phyloP scores from a whole-genome alignment of 35 echinoderm and acorn worm genomes.

The Chiridota heheva region DNA sequence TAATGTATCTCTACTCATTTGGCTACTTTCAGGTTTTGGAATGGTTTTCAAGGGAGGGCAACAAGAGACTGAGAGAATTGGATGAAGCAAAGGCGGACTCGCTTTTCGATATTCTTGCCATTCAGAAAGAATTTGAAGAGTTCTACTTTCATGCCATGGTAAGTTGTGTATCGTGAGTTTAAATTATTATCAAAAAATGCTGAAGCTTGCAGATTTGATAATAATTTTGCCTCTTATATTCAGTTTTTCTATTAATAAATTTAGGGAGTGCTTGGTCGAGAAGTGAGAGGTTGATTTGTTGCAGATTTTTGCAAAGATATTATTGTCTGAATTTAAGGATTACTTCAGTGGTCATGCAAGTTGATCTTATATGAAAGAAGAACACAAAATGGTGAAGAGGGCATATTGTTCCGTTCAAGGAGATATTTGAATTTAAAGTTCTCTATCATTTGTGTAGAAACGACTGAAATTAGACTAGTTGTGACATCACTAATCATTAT shows the following conservation, averaged over 20 bases:
- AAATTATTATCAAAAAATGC: not conserved
- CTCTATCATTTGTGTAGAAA: too few species aligned
- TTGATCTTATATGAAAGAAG: too few species aligned
- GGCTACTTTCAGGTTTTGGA: conserved; percentile 64
- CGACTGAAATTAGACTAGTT: too few species aligned
- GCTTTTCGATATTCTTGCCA: conserved; percentile 51
- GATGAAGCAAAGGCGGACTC: conserved; percentile 60
- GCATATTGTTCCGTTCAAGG: too few species aligned
- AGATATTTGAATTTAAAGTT: too few species aligned
- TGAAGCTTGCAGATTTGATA: not conserved
- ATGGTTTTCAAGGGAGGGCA: conserved; percentile 74
- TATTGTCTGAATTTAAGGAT: not conserved
- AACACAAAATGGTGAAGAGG: too few species aligned
- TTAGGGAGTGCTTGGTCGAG: not conserved
- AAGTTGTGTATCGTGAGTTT: not conserved
- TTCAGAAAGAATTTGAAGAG: conserved; percentile 85
- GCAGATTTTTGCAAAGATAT: not conserved
- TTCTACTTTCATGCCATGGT: conserved; percentile 95
- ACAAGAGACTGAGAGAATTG: conserved; percentile 33
- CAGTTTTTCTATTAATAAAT: not conserved
- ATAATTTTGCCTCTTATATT: not conserved
- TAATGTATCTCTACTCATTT: too few species aligned
- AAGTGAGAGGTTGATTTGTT: not conserved
- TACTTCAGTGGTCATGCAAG: not conserved
- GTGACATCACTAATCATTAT: too few species aligned